Evolutionary conservation across 92 coral and sea anemone species (phyloP).

Genomic region (Epizoanthus illoricatus): DNA sequence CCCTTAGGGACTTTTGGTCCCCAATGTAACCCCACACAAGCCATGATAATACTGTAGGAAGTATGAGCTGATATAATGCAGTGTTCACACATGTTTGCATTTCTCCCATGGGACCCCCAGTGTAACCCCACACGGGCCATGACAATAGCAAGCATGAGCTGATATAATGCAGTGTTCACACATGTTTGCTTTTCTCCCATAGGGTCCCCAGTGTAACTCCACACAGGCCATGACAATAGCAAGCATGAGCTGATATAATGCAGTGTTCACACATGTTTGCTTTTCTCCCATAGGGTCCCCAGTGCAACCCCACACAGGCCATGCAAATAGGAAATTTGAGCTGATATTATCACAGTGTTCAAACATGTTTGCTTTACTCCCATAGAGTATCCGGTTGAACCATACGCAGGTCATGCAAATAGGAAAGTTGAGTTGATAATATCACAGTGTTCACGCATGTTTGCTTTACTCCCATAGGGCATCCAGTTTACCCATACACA

Average conservation of each 20-base stretch:
- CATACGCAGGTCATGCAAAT: no score
- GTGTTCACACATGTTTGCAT: no score
- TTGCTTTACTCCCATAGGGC: no score
- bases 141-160: neutral
- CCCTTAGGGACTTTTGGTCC: no score
- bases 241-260: neutral
- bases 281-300: no score
- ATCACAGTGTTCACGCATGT: no score
- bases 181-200: neutral
- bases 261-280: neutral
- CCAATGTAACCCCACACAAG: no score
- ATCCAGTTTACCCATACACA: no score
- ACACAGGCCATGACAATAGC: constrained; percentile 43
- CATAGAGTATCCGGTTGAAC: constrained; percentile 79
- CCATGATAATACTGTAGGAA: neutral
- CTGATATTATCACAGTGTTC: neutral
- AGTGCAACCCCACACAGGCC: no score
- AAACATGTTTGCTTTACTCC: neutral
- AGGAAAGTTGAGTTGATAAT: neutral
- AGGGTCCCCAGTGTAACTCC: constrained; percentile 88
- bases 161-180: neutral
- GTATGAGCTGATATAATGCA: neutral
- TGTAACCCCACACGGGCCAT: no score
- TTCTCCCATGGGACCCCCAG: neutral
- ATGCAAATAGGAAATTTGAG: neutral